Evolutionary conservation across 2,797 vertebrate species (phyloP).

Genomic region (Sciurus vulgaris): DNA sequence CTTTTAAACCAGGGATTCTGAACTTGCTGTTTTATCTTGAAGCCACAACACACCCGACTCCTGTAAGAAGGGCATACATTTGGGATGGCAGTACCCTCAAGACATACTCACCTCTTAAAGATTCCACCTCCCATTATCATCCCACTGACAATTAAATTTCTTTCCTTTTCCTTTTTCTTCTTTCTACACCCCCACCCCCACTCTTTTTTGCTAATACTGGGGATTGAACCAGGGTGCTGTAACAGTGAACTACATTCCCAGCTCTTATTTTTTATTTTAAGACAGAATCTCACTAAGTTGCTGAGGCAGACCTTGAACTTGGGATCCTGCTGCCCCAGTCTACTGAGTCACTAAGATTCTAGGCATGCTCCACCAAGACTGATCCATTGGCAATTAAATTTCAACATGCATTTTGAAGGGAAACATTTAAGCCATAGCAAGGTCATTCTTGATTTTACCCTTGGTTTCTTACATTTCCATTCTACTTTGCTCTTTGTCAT

Average conservation of each 20-base stretch:
- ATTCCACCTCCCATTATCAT: too few relatives aligned
- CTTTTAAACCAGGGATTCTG: not conserved
- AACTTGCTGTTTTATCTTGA: not conserved
- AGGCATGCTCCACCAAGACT: too few relatives aligned
- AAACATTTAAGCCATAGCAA: not conserved
- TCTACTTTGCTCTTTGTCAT: not conserved
- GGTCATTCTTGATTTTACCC: not conserved
- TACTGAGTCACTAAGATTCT: too few relatives aligned
- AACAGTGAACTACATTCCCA: too few relatives aligned
- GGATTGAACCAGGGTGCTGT: too few relatives aligned
- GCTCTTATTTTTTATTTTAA: too few relatives aligned
- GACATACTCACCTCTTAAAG: not conserved
- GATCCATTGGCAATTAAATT: too few relatives aligned
- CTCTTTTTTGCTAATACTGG: too few relatives aligned
- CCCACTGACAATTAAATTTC: not conserved
- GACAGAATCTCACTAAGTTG: too few relatives aligned
- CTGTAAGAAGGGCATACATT: not conserved
- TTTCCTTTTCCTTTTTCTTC: too few relatives aligned
- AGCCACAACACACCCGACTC: not conserved
- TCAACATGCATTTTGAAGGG: not conserved
- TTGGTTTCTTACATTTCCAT: not conserved
- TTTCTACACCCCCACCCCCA: not conserved
- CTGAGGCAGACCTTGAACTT: too few relatives aligned
- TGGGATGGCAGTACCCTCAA: not conserved
- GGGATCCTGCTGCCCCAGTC: too few relatives aligned